Base-by-base conservation (phyloP, 2,888 invertebrate species). In the Mesorhabditis spiculigera region DNA sequence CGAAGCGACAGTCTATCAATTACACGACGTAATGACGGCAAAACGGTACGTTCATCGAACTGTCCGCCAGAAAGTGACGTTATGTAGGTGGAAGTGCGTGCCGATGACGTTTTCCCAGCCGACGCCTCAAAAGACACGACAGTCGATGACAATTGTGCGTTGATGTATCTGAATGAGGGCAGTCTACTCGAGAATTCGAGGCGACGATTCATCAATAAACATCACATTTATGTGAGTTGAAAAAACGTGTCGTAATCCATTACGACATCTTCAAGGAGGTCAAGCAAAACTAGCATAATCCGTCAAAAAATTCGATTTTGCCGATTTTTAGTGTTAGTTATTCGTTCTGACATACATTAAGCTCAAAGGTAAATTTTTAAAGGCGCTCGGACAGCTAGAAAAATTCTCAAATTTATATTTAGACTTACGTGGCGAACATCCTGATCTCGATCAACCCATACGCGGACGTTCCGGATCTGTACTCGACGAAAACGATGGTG, bases 351-450 rank as follows among this genome's bases (percentile, higher is more conserved):
- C 28, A 28, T 28, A 28, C 28, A 28, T 28, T 28, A 28, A 28
- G 28, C 28, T 28, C 28, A 28, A 28, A 28, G 28, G 28, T 28
- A 28, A 28, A 28, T 28, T 28, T 28, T 28, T 28, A 28, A 28
- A 28, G 28, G 28, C 28, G 28, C 28, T 28, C 28, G 28, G 28
- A 28, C 28, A 28, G 28, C 28, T 28, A 28, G 28, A 28, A 28
- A 41, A 50, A 50, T 13, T 67, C 42, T 58, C 44, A 43, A 41
- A n/a, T n/a, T n/a, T 16, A n/a, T 62, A 90, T 90, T 61, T 90
- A 97, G 95, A 94, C 95, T 8, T 98, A 94, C 88, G 96, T 97
- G 75, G 97, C 97, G 5, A 98, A 98, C 87, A 98, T 98, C 85
- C 89, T 98, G 81, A 93, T 97, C 81, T 96, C 96, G 10, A 92